These are phyloP conservation scores for Danio choprae DNA, from an alignment of 2,797 vertebrate species.

Conservation along the genomic window DNA sequence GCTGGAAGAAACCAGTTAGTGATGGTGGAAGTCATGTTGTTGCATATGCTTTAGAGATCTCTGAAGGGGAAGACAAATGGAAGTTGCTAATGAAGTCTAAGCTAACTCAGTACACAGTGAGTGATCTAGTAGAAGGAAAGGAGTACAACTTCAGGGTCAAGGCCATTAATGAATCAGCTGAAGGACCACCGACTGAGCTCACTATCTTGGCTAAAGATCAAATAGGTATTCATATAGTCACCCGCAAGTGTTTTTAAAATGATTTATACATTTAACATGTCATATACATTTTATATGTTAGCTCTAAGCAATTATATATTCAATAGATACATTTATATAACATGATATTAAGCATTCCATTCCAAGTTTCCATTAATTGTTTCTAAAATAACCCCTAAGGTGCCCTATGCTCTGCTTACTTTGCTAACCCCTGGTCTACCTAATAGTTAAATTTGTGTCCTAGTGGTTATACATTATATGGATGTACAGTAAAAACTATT, in stretches of 20 bases:
- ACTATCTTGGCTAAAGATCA: conserved; percentile 90
- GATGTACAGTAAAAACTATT: no score
- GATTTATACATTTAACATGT: no score
- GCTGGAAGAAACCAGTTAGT: conserved; percentile 94
- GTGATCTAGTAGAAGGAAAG: conserved; percentile 88
- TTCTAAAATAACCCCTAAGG: no score
- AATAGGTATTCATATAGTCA: conserved; percentile 79
- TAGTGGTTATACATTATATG: background rate
- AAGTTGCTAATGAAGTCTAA: conserved; percentile 86
- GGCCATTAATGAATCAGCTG: conserved; percentile 93
- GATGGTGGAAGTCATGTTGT: conserved; percentile 92
- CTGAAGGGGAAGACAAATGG: conserved; percentile 90
- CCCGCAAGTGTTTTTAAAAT: background rate
- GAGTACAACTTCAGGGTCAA: conserved; percentile 92
- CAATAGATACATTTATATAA: no score
- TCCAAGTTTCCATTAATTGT: no score
- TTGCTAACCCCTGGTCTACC: background rate
- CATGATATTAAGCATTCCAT: no score
- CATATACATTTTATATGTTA: no score
- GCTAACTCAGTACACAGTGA: conserved; percentile 81
- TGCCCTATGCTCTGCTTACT: no score
- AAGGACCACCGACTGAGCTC: conserved; percentile 89
- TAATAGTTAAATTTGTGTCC: conserved; percentile 16
- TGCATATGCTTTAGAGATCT: conserved; percentile 88
- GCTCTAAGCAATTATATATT: no score